phyloP scores from a whole-genome alignment of 2,113 vertebrate species.

The Clinocottus analis region DNA sequence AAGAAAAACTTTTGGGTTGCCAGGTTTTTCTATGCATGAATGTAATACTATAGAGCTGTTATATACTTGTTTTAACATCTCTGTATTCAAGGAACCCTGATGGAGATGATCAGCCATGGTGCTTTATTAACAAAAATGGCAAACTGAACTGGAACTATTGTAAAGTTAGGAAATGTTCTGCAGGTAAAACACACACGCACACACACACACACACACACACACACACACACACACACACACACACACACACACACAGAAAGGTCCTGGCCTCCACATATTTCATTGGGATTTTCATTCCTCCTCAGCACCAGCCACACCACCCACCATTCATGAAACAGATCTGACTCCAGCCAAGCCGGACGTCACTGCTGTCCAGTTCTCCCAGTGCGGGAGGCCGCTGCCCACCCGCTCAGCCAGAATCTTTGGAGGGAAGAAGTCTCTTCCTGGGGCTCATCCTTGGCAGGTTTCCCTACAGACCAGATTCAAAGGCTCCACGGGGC shows the following conservation, averaged over 20 bases:
- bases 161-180: constrained; percentile 32
- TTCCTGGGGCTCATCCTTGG: constrained; percentile 89
- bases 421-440: constrained; percentile 88
- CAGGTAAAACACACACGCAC: constrained; percentile 38
- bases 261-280: neutral
- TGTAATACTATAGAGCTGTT: neutral
- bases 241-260: constrained; percentile 4
- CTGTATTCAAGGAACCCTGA: constrained; percentile 52
- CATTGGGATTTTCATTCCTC: neutral
- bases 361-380: constrained; percentile 55
- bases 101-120: constrained; percentile 56
- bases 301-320: constrained; percentile 19
- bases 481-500: neutral
- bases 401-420: constrained; percentile 75
- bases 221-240: constrained; percentile 8
- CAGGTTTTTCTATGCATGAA: neutral
- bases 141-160: constrained; percentile 48
- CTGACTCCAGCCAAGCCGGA: neutral
- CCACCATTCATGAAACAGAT: constrained; percentile 2
- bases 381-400: constrained; percentile 82
- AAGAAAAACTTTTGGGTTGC: neutral
- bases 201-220: constrained; percentile 16
- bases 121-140: constrained; percentile 31
- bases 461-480: constrained; percentile 86
- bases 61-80: neutral